Evolutionary conservation across 2,888 invertebrate species (phyloP).

Genomic region (Cephus rjabovi): DNA sequence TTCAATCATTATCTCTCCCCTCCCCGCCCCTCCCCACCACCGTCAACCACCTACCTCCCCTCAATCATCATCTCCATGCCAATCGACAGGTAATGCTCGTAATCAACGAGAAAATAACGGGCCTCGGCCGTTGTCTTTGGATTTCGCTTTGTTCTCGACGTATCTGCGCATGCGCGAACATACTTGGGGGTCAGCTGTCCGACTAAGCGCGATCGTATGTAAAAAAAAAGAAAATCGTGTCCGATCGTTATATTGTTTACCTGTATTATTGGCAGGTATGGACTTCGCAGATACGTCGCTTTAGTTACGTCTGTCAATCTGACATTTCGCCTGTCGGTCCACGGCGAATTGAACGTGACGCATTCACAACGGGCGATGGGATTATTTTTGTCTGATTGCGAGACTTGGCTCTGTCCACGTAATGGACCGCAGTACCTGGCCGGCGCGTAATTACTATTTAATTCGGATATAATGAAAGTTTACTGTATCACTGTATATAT

Average conservation of each 20-base stretch:
- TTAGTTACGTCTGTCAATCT: neutral
- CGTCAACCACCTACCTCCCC: conserved; percentile 18
- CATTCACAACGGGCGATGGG: neutral
- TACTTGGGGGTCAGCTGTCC: neutral
- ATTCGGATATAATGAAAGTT: neutral
- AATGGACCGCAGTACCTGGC: neutral
- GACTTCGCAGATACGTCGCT: neutral
- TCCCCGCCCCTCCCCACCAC: conserved; percentile 19
- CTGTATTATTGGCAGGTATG: neutral
- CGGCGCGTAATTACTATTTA: neutral
- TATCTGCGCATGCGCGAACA: conserved; percentile 2
- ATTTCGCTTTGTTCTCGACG: conserved; percentile 34
- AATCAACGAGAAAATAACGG: conserved; percentile 51
- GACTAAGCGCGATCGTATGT: neutral
- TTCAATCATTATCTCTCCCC: conserved; percentile 56
- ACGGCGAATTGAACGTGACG: neutral
- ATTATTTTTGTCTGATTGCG: neutral
- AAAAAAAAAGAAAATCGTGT: neutral
- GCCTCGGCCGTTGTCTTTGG: conserved; percentile 30
- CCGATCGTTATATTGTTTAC: neutral
- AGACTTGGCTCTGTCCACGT: neutral
- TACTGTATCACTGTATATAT: no score
- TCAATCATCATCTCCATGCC: conserved; percentile 19
- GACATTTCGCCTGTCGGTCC: neutral
- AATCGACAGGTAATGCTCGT: conserved; percentile 50